Conservation (phyloP, 2,797 vertebrate genomes). For the Telmatherina bonti region DNA sequence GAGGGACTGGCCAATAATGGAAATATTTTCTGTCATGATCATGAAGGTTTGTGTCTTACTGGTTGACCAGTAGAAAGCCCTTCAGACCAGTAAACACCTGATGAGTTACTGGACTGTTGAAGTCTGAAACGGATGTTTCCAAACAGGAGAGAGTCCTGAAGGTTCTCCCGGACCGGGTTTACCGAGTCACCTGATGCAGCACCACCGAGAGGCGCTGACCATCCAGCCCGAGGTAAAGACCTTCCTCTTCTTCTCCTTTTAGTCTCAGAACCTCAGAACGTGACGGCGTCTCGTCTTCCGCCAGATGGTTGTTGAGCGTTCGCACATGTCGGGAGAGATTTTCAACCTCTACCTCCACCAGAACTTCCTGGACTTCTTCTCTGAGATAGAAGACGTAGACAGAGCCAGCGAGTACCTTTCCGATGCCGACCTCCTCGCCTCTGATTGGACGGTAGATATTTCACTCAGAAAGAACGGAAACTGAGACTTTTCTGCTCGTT, state of each 20-base stretch:
- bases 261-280: not conserved
- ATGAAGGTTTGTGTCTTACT: too few relatives aligned
- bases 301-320: constrained; percentile 91
- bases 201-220: constrained; percentile 85
- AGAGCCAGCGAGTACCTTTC: constrained; percentile 93
- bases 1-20: too few relatives aligned
- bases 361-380: constrained; percentile 95
- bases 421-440: constrained; percentile 88
- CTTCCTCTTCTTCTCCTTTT: not conserved
- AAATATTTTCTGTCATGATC: too few relatives aligned
- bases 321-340: constrained; percentile 90
- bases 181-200: constrained; percentile 86
- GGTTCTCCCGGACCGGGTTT: constrained; percentile 69
- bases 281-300: not conserved
- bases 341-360: constrained; percentile 98
- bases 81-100: too few relatives aligned
- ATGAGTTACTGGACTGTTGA: too few relatives aligned
- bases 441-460: constrained; percentile 91
- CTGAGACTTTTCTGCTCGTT: too few relatives aligned
- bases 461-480: not conserved
- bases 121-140: too few relatives aligned
- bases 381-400: constrained; percentile 88
- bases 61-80: too few relatives aligned
- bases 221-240: constrained; percentile 91
- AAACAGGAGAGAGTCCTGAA: constrained; percentile 82